These are phyloP conservation scores for Cyanoderma ruficeps DNA, from an alignment of 2,113 vertebrate genomes.

Conservation along the genomic window DNA sequence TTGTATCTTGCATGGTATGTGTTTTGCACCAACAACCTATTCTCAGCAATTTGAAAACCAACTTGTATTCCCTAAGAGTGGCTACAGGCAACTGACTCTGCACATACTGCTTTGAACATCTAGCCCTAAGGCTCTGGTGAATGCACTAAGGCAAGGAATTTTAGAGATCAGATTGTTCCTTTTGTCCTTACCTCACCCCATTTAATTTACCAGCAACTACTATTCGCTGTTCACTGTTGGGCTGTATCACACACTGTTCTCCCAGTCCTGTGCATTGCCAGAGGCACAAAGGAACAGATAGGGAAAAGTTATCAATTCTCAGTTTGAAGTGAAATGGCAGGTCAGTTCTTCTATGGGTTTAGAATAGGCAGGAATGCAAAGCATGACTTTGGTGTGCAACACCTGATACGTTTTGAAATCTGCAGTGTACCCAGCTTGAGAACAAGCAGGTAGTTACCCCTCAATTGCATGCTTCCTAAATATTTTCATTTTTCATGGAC, in stretches of 20 bases:
- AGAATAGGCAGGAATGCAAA: background rate
- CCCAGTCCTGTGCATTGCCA: background rate
- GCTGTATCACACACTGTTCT: background rate
- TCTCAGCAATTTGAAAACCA: background rate
- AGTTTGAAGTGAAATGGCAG: background rate
- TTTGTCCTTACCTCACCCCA: slow-evolving; percentile 39
- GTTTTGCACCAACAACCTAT: background rate
- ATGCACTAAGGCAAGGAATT: background rate
- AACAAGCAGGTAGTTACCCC: background rate
- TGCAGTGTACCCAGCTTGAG: background rate
- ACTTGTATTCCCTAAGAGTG: background rate
- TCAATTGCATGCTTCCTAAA: background rate
- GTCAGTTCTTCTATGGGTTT: background rate
- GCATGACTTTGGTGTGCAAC: background rate
- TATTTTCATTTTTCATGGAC: background rate
- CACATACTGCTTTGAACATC: background rate
- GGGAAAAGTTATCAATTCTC: background rate
- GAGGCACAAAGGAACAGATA: background rate
- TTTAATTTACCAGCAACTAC: background rate
- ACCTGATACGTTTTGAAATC: background rate
- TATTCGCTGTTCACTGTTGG: background rate
- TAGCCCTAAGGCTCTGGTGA: background rate
- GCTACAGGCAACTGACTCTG: background rate
- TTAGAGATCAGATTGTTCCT: background rate
- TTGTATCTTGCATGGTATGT: background rate